phyloP scores from a whole-genome alignment of 2,888 invertebrate genomes.

The Xestia c-nigrum region DNA sequence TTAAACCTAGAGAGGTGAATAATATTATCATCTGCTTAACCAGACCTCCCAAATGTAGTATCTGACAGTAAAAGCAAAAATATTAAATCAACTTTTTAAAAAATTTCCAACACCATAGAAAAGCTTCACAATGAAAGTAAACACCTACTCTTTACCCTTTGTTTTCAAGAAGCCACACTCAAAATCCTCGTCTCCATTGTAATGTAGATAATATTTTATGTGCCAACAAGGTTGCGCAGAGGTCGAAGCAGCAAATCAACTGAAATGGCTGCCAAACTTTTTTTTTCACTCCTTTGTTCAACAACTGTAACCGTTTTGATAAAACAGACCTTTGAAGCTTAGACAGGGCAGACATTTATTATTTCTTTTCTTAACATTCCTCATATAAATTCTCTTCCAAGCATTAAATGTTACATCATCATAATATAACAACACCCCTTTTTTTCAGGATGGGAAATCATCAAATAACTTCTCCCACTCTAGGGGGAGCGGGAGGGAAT shows the following conservation, averaged over 20 bases:
- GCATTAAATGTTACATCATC: too few relatives aligned
- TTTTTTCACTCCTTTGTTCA: constrained; percentile 76
- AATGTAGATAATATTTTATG: constrained; percentile 61
- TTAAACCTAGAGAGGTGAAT: too few relatives aligned
- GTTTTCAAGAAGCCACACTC: constrained; percentile 43
- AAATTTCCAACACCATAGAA: constrained; percentile 4
- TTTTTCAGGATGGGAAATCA: too few relatives aligned
- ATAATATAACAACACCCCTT: too few relatives aligned
- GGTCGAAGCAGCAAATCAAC: constrained; percentile 72
- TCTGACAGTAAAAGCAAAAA: neutral
- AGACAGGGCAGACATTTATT: constrained; percentile 48
- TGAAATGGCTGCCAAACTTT: constrained; percentile 70
- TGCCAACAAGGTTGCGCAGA: constrained; percentile 58
- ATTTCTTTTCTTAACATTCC: neutral
- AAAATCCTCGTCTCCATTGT: constrained; percentile 37
- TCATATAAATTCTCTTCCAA: too few relatives aligned
- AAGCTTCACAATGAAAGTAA: neutral
- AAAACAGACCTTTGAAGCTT: constrained; percentile 50
- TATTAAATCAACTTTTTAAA: neutral
- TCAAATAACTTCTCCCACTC: too few relatives aligned
- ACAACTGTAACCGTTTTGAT: constrained; percentile 75
- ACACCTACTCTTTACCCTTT: constrained; percentile 12
- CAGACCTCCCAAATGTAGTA: neutral
- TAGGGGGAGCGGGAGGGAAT: too few relatives aligned
- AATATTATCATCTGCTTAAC: too few relatives aligned